These are phyloP conservation scores for Phaethon lepturus DNA, from an alignment of 2,113 vertebrate genomes.

Conservation along the genomic window DNA sequence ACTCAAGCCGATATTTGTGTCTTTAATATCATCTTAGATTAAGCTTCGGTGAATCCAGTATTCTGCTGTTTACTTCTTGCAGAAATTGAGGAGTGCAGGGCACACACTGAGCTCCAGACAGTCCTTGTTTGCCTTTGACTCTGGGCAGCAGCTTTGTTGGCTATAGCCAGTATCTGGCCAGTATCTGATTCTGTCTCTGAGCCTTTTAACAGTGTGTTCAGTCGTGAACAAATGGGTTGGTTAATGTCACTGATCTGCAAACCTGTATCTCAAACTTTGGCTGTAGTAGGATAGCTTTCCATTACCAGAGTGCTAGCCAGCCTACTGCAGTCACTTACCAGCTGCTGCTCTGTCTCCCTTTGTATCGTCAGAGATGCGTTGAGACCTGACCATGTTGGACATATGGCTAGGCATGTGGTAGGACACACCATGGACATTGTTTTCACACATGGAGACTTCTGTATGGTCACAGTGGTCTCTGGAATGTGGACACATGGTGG, in stretches of 20 bases:
- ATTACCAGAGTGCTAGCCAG: background rate
- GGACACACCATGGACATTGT: background rate
- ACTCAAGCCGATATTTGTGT: background rate
- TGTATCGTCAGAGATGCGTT: background rate
- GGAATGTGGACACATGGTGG: background rate
- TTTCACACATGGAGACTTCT: fast-evolving
- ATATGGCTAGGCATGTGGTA: fast-evolving
- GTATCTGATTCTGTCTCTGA: background rate
- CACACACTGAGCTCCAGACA: background rate
- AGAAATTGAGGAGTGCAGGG: background rate
- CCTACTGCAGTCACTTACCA: background rate
- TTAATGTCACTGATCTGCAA: background rate
- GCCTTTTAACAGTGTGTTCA: background rate
- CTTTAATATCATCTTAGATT: background rate
- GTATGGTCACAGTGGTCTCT: background rate
- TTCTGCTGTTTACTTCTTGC: background rate
- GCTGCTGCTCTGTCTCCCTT: background rate
- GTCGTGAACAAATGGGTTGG: background rate
- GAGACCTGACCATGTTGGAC: fast-evolving
- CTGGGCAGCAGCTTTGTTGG: background rate
- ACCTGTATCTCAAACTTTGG: background rate
- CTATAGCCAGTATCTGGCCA: background rate
- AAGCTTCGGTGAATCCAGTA: background rate
- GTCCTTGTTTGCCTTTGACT: background rate
- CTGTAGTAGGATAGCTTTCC: background rate